These are phyloP conservation scores for Solea solea DNA, from an alignment of 2,113 vertebrate genomes.

Conservation along the genomic window DNA sequence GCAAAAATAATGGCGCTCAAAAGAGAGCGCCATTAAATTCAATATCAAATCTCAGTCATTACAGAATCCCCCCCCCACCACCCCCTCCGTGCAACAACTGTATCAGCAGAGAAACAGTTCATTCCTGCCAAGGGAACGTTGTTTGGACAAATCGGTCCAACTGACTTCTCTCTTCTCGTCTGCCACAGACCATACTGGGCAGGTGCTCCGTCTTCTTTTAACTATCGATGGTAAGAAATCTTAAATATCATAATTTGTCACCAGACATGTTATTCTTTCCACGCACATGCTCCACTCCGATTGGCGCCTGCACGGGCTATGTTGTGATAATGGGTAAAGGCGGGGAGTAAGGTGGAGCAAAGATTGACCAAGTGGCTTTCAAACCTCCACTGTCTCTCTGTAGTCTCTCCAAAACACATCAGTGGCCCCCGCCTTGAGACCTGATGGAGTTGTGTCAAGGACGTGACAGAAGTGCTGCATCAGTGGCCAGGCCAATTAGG, in stretches of 20 bases:
- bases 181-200: constrained; percentile 17
- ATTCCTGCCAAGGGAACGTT: constrained; percentile 48
- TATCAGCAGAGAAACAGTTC: constrained; percentile 37
- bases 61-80: constrained; percentile 60
- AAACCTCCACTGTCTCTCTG: constrained; percentile 72
- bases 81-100: constrained; percentile 14
- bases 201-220: constrained; percentile 55
- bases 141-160: constrained; percentile 40
- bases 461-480: constrained; percentile 55
- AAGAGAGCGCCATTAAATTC: constrained; percentile 56
- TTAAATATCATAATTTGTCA: constrained; percentile 67
- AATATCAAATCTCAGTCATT: constrained; percentile 69
- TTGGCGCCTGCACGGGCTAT: constrained; percentile 37
- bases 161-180: constrained; percentile 18
- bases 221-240: constrained; percentile 36
- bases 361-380: constrained; percentile 72
- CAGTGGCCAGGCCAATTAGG: constrained; percentile 52
- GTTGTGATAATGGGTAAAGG: constrained; percentile 39
- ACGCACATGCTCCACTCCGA: constrained; percentile 41
- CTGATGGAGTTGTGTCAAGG: constrained; percentile 58
- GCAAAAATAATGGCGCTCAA: constrained; percentile 54
- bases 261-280: constrained; percentile 66
- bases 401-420: constrained; percentile 77
- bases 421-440: constrained; percentile 47
- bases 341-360: constrained; percentile 45